Conservation (phyloP, 1,140 invertebrate genomes). For the Alviniconcha marisindica region DNA sequence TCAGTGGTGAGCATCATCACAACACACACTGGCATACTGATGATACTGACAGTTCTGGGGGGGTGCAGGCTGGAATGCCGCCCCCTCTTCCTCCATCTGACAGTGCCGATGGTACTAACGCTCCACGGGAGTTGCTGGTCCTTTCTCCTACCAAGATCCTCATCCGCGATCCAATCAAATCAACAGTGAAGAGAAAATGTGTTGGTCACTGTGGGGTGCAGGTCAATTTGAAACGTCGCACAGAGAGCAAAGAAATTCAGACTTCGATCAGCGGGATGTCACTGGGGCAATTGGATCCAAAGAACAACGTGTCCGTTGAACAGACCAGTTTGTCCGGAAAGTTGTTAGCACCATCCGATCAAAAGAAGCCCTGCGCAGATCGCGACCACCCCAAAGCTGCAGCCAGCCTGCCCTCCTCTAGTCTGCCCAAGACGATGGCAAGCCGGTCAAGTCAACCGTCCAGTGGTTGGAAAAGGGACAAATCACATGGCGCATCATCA, state of each 20-base stretch:
- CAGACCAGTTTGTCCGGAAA: no score
- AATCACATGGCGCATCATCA: not conserved
- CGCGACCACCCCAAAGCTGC: not conserved
- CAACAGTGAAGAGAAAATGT: conserved; percentile 25
- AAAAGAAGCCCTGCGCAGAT: not conserved
- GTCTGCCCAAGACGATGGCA: no score
- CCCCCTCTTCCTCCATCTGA: not conserved
- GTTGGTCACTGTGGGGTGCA: conserved; percentile 57
- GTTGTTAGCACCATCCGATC: not conserved
- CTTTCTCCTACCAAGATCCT: conserved; percentile 49
- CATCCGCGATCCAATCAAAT: conserved; percentile 48
- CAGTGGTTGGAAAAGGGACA: not conserved
- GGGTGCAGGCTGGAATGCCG: not conserved
- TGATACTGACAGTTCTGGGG: not conserved
- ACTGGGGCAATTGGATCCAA: no score
- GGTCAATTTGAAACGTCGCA: conserved; percentile 62
- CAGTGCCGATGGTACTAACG: not conserved
- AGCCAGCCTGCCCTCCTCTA: no score
- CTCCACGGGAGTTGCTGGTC: conserved; percentile 41
- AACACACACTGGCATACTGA: not conserved
- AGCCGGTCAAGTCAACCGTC: no score
- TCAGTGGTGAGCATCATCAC: conserved; percentile 54
- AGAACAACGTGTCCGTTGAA: no score
- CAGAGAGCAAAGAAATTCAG: conserved; percentile 53
- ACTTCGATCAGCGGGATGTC: not conserved